Base-by-base conservation (phyloP, 2,797 vertebrate species). In the Pangasius macronema region DNA sequence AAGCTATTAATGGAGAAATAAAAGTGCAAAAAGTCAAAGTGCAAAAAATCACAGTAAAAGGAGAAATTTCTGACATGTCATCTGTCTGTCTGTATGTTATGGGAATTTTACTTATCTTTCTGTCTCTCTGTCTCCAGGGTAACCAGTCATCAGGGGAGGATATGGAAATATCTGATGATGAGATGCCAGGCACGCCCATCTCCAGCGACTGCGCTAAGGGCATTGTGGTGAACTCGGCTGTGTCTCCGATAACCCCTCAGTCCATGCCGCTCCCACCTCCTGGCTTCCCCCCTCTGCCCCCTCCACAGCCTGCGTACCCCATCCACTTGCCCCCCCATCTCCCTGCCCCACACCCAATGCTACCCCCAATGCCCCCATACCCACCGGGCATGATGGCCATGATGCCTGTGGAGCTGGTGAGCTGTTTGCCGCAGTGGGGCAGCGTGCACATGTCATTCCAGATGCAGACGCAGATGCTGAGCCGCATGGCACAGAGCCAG, bases 381-480 rank as follows among this genome's bases (percentile, higher is more conserved):
- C 93, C 96, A 0, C 97, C 94, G 0, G 94, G 95, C 92, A 97
- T 99, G 94, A 96, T 98, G 92, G 97, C 97, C 0, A 94, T 99
- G 93, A 95, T 99, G 95, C 98, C 97, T 63, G 96, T 99, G 94
- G 98, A 99, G 85, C 96, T 99, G 92, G 98, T 99, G 93, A 98
- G 95, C 13, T 97, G 97, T 88, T 83, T 99, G 88, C 96, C 98
- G 67, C 97, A 99, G 92, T 99, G 98, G 98, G 97, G 97, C 0
- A 97, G 97, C 20, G 97, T 98, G 92, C 97, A 97, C 20, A 99
- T 99, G 98, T 99, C 98, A 91, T 98, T 99, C 94, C 98, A 99
- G 94, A 99, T 99, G 99, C 98, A 99, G 93, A 99, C 98, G 0
- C 99, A 99, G 93, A 95, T 99, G 97, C 92, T 99, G 92, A 99